These are phyloP conservation scores for Bactericera cockerelli DNA, from an alignment of 1,140 invertebrate species.

Conservation along the genomic window DNA sequence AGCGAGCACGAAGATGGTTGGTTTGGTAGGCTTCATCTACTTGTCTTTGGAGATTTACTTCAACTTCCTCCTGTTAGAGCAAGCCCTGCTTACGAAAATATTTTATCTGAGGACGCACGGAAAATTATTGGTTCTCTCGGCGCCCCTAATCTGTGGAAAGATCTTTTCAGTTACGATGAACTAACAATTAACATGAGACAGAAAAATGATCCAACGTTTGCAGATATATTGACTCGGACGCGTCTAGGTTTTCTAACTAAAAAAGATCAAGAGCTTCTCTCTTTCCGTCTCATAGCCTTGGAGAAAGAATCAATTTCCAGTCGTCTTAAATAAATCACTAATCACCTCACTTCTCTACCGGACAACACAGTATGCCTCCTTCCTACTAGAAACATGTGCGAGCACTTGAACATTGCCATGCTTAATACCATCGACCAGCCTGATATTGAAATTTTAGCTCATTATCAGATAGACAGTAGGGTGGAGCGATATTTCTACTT, in stretches of 20 bases:
- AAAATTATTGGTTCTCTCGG: constrained; percentile 4
- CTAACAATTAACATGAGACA: constrained; percentile 13
- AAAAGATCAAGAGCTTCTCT: neutral
- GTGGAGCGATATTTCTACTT: too few species aligned
- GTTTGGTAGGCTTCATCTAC: constrained; percentile 15
- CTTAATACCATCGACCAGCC: constrained; percentile 17
- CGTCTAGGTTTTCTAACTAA: constrained; percentile 4
- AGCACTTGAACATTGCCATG: constrained; percentile 16
- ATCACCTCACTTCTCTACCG: neutral
- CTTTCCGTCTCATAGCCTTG: neutral
- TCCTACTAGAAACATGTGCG: constrained; percentile 10
- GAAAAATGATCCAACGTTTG: constrained; percentile 9
- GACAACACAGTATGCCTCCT: neutral
- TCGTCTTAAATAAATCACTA: constrained; percentile 3
- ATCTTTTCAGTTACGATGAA: constrained; percentile 12
- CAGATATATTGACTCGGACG: neutral
- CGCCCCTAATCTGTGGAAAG: neutral
- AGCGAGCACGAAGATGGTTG: constrained; percentile 16
- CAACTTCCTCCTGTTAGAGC: constrained; percentile 26
- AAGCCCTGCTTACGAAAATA: constrained; percentile 6
- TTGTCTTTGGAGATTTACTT: constrained; percentile 24
- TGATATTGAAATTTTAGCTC: constrained; percentile 22
- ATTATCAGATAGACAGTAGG: constrained; percentile 18
- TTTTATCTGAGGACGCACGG: neutral
- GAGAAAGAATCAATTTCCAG: neutral